Conservation (phyloP, 2,888 invertebrate genomes). For the Caenorhabditis angaria region DNA sequence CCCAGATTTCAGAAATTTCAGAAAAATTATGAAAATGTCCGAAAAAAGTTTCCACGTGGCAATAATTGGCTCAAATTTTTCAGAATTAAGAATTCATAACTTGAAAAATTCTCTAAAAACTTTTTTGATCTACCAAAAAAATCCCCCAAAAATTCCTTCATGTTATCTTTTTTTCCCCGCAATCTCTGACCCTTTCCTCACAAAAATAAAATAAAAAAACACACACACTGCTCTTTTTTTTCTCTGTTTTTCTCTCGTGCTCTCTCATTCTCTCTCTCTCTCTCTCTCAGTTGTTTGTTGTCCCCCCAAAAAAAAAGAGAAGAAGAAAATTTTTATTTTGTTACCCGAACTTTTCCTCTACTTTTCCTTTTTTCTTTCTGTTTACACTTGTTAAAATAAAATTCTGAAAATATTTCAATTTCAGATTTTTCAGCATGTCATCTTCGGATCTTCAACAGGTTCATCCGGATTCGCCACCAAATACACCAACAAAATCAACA, state of each 20-base stretch:
- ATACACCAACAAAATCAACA: slow-evolving; percentile 6
- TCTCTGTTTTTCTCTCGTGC: slow-evolving; percentile 3
- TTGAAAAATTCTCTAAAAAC: no score
- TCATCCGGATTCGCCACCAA: slow-evolving; percentile 18
- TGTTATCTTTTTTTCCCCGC: no score
- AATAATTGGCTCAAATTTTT: no score
- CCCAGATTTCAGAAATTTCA: no score
- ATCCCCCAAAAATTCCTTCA: no score
- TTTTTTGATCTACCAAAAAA: no score
- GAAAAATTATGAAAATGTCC: neutral
- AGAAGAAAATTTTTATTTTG: neutral
- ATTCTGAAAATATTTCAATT: neutral
- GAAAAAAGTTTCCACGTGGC: no score
- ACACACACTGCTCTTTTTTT: neutral
- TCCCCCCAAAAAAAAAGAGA: neutral
- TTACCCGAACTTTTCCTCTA: neutral
- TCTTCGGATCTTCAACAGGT: slow-evolving; percentile 12
- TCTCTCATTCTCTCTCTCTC: slow-evolving; percentile 11
- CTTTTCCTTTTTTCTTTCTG: neutral
- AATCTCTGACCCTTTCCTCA: no score
- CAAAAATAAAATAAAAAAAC: no score
- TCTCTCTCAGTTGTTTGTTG: neutral
- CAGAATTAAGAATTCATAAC: no score
- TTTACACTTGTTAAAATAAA: neutral
- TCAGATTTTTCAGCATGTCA: neutral